Percentiles rank a stretch among this genome's conserved stretches.
Evolutionary conservation across 2,113 vertebrate species (phyloP).

Genomic region (Rhineura floridana): DNA sequence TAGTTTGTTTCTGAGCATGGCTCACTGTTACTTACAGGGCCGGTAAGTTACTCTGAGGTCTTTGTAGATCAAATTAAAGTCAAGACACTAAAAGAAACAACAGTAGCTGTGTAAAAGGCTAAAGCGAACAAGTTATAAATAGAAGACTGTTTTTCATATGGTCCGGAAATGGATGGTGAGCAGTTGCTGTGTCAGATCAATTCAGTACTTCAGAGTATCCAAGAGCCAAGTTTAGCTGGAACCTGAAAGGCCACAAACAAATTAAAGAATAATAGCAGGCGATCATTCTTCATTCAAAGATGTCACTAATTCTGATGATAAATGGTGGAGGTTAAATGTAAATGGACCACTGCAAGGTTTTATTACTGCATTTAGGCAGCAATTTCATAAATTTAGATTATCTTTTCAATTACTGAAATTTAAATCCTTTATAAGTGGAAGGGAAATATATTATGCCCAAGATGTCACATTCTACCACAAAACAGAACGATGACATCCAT

Average conservation of each 20-base stretch:
- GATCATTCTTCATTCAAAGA: slow-evolving; percentile 53
- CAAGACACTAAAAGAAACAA: not conserved
- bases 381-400: not conserved
- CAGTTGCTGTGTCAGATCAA: slow-evolving; percentile 55
- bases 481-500: not conserved
- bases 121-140: slow-evolving; percentile 55
- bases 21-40: no score
- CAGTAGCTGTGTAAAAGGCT: slow-evolving; percentile 14
- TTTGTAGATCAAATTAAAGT: slow-evolving; percentile 21
- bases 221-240: slow-evolving; percentile 43
- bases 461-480: not conserved
- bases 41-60: rapidly evolving
- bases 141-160: slow-evolving; percentile 56
- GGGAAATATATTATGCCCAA: slow-evolving; percentile 3
- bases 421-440: not conserved
- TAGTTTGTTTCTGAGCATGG: no score
- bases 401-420: slow-evolving; percentile 2
- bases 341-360: slow-evolving; percentile 50
- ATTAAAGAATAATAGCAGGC: slow-evolving; percentile 52
- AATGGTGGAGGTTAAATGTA: slow-evolving; percentile 23
- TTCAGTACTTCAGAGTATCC: slow-evolving; percentile 1
- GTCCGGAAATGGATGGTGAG: slow-evolving; percentile 56
- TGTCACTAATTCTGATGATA: slow-evolving; percentile 50
- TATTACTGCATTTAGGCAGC: slow-evolving; percentile 41
- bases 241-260: slow-evolving; percentile 57